These are phyloP conservation scores for Dinocampus coccinellae DNA, from an alignment of 2,888 invertebrate genomes.

Conservation along the genomic window DNA sequence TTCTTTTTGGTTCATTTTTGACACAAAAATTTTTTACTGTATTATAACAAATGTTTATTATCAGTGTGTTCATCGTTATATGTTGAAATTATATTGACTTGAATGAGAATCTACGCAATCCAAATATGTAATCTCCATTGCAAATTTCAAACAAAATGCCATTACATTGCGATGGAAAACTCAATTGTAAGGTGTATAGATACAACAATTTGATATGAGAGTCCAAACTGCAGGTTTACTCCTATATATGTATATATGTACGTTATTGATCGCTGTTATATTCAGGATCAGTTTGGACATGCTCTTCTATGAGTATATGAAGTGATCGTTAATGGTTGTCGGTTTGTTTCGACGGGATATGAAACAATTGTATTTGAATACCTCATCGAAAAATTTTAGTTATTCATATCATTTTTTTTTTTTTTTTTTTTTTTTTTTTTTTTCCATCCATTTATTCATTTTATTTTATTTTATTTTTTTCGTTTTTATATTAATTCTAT, in stretches of 20 bases:
- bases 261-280: background rate
- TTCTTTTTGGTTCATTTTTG: no score
- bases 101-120: constrained; percentile 13
- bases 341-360: background rate
- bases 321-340: background rate
- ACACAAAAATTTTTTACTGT: no score
- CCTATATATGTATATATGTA: background rate
- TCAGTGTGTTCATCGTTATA: background rate
- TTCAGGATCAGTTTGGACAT: background rate
- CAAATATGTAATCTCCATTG: constrained; percentile 50
- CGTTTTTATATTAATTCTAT: no score
- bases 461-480: no score
- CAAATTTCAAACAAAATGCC: constrained; percentile 44
- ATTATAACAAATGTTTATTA: background rate
- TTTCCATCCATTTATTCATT: no score
- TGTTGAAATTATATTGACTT: constrained; percentile 23
- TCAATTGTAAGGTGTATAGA: constrained; percentile 45
- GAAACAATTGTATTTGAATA: background rate
- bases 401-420: background rate
- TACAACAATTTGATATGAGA: constrained; percentile 15
- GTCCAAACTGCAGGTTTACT: background rate
- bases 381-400: background rate
- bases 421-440: background rate
- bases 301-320: background rate
- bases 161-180: constrained; percentile 45